Percentiles rank a stretch among this genome's conserved stretches.
phyloP scores from a whole-genome alignment of 1,140 invertebrate genomes.

The Pogonomyrmex californicus region DNA sequence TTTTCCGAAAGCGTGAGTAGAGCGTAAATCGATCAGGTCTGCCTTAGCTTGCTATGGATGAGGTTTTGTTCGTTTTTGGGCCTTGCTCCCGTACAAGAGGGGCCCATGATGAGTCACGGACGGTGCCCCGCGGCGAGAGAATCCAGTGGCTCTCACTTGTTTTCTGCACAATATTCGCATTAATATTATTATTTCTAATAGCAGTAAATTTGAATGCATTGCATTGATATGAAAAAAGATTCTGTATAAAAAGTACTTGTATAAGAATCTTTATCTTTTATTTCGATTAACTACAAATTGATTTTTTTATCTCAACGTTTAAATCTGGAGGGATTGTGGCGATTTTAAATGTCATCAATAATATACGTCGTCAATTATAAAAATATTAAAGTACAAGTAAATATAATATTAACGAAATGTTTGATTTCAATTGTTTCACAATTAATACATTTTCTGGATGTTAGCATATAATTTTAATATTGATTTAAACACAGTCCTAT shows the following conservation, averaged over 20 bases:
- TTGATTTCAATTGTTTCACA: neutral
- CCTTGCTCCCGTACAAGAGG: slow-evolving; percentile 85
- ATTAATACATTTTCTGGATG: neutral
- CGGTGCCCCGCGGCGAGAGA: slow-evolving; percentile 84
- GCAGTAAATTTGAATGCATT: neutral
- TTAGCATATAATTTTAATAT: no score
- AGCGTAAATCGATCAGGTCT: slow-evolving; percentile 86
- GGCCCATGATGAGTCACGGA: slow-evolving; percentile 86
- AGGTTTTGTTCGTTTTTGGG: slow-evolving; percentile 85
- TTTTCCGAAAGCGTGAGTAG: slow-evolving; percentile 84
- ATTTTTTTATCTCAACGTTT: neutral
- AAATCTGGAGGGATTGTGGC: neutral
- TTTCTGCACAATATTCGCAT: slow-evolving; percentile 25
- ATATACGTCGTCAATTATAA: neutral
- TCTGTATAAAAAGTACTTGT: neutral
- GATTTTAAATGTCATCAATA: neutral
- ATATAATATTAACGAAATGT: neutral
- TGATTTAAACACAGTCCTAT: slow-evolving; percentile 1
- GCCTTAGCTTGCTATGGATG: slow-evolving; percentile 80
- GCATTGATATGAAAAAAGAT: neutral
- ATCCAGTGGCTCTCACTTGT: slow-evolving; percentile 81
- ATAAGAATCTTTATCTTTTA: neutral
- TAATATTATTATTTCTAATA: neutral
- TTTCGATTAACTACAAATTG: neutral
- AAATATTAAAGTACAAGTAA: neutral